These are phyloP conservation scores for Hephaestus fuliginosus DNA, from an alignment of 2,797 vertebrate species.

Conservation along the genomic window DNA sequence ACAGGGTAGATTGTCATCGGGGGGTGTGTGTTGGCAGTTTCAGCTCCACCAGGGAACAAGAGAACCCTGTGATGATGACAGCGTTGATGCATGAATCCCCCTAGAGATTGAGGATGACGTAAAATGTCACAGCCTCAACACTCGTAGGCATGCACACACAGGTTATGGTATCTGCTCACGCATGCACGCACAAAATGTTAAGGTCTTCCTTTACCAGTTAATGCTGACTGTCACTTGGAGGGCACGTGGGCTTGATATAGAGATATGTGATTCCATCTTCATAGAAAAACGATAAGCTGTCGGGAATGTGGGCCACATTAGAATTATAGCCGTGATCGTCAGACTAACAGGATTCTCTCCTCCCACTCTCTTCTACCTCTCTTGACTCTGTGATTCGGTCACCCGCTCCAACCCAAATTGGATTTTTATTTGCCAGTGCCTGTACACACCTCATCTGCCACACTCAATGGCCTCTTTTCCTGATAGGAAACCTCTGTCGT, in stretches of 20 bases:
- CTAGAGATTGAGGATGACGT: constrained; percentile 54
- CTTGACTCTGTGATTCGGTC: constrained; percentile 65
- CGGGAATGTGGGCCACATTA: constrained; percentile 78
- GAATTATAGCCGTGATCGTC: constrained; percentile 83
- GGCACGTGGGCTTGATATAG: constrained; percentile 58
- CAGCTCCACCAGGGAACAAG: constrained; percentile 61
- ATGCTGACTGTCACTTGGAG: constrained; percentile 49
- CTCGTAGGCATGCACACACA: constrained; percentile 23
- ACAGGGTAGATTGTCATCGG: constrained; percentile 49
- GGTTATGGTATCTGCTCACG: constrained; percentile 32
- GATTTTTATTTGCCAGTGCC: constrained; percentile 77
- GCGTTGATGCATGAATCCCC: constrained; percentile 52
- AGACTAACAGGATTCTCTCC: constrained; percentile 79
- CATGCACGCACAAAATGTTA: constrained; percentile 12
- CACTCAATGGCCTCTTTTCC: constrained; percentile 73
- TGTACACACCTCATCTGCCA: constrained; percentile 79
- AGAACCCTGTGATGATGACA: constrained; percentile 75
- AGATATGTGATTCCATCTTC: constrained; percentile 76
- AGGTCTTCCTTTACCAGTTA: constrained; percentile 36
- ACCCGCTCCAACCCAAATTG: constrained; percentile 74
- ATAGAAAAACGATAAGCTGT: constrained; percentile 77
- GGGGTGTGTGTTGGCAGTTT: constrained; percentile 43
- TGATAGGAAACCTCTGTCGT: constrained; percentile 77
- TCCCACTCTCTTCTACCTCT: constrained; percentile 62
- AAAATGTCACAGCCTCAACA: constrained; percentile 50